Conservation (phyloP, 2,888 invertebrate species). For the Aspidapion aeneum region DNA sequence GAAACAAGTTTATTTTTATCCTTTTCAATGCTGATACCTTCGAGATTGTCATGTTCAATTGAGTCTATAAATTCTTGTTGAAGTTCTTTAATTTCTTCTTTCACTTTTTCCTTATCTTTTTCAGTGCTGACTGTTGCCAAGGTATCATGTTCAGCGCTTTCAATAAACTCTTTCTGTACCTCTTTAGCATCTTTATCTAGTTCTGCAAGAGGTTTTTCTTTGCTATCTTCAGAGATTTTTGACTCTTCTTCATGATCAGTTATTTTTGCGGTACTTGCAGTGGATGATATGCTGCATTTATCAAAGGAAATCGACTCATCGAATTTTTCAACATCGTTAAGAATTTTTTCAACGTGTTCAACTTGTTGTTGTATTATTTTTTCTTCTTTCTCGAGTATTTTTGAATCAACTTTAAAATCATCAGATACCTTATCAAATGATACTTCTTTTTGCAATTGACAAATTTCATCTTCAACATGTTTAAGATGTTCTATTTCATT, state of each 20-base stretch:
- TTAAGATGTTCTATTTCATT: too few relatives aligned
- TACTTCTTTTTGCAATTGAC: conserved; percentile 15
- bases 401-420: conserved; percentile 14
- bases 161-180: neutral
- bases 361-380: conserved; percentile 8
- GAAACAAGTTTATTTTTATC: neutral
- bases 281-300: conserved; percentile 2
- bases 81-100: neutral
- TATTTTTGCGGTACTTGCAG: conserved; percentile 1
- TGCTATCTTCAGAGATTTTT: neutral
- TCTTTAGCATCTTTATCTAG: neutral
- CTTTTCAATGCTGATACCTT: neutral
- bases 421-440: conserved; percentile 25
- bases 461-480: too few relatives aligned
- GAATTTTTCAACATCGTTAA: neutral
- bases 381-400: conserved; percentile 25
- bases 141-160: neutral
- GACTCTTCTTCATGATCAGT: conserved; percentile 4
- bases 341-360: conserved; percentile 9
- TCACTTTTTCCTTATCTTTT: neutral
- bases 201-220: neutral
- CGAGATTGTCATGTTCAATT: neutral
- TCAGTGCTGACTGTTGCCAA: neutral
- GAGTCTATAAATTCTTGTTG: neutral
- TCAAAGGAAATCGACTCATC: conserved; percentile 5